These are phyloP conservation scores for Rhopilema esculentum DNA, from an alignment of 30 jellyfish, hydroid and myxozoan genomes.

Conservation along the genomic window DNA sequence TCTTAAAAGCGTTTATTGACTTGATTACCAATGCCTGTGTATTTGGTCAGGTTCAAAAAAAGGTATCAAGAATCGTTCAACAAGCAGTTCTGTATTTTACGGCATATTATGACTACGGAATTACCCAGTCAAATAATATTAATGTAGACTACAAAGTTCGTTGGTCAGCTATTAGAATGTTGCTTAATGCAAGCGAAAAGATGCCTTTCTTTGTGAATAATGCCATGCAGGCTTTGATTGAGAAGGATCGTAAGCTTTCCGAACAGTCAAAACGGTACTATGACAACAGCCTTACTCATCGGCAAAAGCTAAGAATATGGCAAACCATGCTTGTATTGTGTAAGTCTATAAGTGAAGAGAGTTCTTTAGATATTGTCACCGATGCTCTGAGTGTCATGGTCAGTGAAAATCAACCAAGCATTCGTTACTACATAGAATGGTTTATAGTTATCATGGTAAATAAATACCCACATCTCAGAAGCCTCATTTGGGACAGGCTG, in stretches of 20 bases:
- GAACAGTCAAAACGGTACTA: constrained; percentile 59
- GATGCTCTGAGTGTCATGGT: constrained; percentile 36
- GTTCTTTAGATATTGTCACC: constrained; percentile 22
- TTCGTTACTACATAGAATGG: constrained; percentile 93
- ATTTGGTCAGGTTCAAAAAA: constrained; percentile 86
- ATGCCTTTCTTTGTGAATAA: constrained; percentile 9
- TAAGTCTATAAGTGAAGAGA: constrained; percentile 13
- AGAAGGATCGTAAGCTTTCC: constrained; percentile 56
- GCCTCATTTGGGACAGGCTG: constrained; percentile 70
- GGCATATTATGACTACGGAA: constrained; percentile 11
- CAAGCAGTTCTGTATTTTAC: constrained; percentile 38
- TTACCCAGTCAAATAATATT: constrained; percentile 27
- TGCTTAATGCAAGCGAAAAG: constrained; percentile 15
- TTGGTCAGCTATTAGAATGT: constrained; percentile 37
- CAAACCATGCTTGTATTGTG: constrained; percentile 78
- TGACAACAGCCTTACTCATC: constrained; percentile 82
- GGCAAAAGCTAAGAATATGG: constrained; percentile 91
- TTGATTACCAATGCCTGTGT: constrained; percentile 67
- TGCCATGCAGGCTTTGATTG: constrained; percentile 42
- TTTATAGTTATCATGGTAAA: constrained; percentile 41
- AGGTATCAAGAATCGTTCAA: constrained; percentile 49
- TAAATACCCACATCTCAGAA: constrained; percentile 31
- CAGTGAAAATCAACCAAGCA: constrained; percentile 87
- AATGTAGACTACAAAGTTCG: constrained; percentile 74
- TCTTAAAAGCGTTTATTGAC: constrained; percentile 27